Base-by-base conservation (phyloP, 2,888 invertebrate species). In the Diogma glabrata region DNA sequence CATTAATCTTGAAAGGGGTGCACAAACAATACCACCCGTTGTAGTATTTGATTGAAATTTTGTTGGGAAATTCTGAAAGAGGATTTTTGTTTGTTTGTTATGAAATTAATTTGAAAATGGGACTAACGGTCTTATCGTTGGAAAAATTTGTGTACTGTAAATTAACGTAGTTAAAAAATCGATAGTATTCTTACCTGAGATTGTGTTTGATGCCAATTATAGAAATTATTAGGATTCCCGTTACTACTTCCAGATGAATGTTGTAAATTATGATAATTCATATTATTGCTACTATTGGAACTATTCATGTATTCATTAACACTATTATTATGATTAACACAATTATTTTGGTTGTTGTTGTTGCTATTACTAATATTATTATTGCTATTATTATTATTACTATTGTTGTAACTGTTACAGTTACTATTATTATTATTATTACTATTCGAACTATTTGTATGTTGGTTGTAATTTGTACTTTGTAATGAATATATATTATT, bases 1-100 rank as follows among this genome's bases (percentile, higher is more conserved):
- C 74, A 87, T 79, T 58, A 81, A 70, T 64, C 81, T 72, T 54
- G 77, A 74, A 67, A 75, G 74, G 53, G 63, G 52, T 8, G 57
- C 53, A 48, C 57, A 57, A 38, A 57, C 51, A 50, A 43, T 43
- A 23, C 43, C 43, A 23, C 65, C 57, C 65, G 64, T n/a, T 60
- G 63, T 26, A 3, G 24, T 17, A 30, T 48, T 30, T 23, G 20
- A 24, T 30, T 8, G 14, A 48, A 48, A 48, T 48, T 30, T 30
- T 30, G 48, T 48, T 48, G 30, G 22, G 20, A n/a, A n/a, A n/a
- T n/a, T n/a, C n/a, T n/a, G n/a, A n/a, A n/a, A n/a, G n/a, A n/a
- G 6, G 6, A 8, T 26, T 26, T 26, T 26, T 26, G 6, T 10
- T 26, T 26, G 6, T 26, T 8, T 10, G 10, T 26, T 8, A 8